Conservation (phyloP, 2,797 vertebrate genomes). For the Scomberomorus guttatus region DNA sequence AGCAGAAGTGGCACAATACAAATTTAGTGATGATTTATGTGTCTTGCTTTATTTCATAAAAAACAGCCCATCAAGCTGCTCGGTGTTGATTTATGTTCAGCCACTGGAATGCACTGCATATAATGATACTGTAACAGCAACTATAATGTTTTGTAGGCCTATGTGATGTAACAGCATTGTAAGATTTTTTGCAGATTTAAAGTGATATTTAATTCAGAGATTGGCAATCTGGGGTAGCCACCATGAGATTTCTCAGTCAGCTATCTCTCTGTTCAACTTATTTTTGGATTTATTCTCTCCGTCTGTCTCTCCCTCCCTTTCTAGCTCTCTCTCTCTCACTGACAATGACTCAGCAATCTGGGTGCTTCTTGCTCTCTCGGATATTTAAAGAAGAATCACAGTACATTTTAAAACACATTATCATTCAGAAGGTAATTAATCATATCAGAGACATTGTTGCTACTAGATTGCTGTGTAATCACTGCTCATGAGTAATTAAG, state of each 20-base stretch:
- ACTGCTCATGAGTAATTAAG: not conserved
- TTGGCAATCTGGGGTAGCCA: not conserved
- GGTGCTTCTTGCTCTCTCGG: not conserved
- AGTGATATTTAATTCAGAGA: not conserved
- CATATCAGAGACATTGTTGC: not conserved
- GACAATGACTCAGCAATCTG: constrained; percentile 17
- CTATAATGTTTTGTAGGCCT: constrained; percentile 10
- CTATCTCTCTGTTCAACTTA: constrained; percentile 7
- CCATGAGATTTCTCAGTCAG: constrained; percentile 15
- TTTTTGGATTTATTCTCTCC: constrained; percentile 3
- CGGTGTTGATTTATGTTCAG: constrained; percentile 62
- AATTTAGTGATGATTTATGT: constrained; percentile 61
- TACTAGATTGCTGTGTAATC: not conserved
- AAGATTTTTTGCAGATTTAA: constrained; percentile 4
- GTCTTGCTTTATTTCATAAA: constrained; percentile 56
- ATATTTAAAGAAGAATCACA: not conserved
- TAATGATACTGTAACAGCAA: constrained; percentile 34
- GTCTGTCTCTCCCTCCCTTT: not conserved
- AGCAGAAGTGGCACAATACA: constrained; percentile 39
- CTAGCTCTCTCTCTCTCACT: not conserved
- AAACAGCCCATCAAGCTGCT: constrained; percentile 39
- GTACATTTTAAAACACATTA: not conserved
- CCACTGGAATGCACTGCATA: constrained; percentile 41
- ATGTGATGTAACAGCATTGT: constrained; percentile 1
- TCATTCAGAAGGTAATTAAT: not conserved